Evolutionary conservation across 2,113 vertebrate genomes (phyloP), one percentile per base, ranked within the genome.

Genomic region (Stercorarius parasiticus): DNA sequence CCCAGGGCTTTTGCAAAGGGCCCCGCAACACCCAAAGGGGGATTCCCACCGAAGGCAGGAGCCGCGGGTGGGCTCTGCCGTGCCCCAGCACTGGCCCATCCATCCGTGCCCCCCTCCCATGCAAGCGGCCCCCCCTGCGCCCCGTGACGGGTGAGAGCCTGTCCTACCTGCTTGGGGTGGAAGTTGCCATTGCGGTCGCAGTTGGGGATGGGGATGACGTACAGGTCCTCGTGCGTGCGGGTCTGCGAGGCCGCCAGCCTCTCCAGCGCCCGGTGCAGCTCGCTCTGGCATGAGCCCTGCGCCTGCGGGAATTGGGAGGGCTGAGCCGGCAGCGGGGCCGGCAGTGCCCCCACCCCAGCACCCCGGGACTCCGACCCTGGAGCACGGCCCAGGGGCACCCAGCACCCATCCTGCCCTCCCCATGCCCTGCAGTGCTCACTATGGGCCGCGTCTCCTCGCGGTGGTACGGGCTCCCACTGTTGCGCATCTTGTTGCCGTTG

Each of bases 121-220:
- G 0, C 0, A 15, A 83, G 27, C 6, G 4, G 36, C 16, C 36
- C 36, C 17, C 6, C 40, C 25, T 20, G 14, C 2, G 3, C 27
- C 34, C 6, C 1, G 1, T 2, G n/a, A 4, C 0, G 10, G 15
- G 29, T 1, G 18, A 21, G 47, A 56, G 32, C 70, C 22, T 12
- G 1, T 88, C 95, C 86, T 95, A 99, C 99, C 99, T 99, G 99
- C 87, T 99, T 99, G 43, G 98, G 97, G 74, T 99, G 99, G 98
- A 99, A 99, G 94, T 99, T 99, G 97, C 99, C 99, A 0, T 99
- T 99, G 88, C 98, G 99, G 97, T 99, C 99, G 62, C 99, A 99
- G 98, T 99, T 99, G 92, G 99, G 99, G 84, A 99, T 99, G 83
- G 99, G 99, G 96, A 99, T 99, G 76, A 98, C 98, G 29, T 99